These are phyloP conservation scores for Aphodius granarius DNA, from an alignment of 2,888 invertebrate species.

Conservation along the genomic window DNA sequence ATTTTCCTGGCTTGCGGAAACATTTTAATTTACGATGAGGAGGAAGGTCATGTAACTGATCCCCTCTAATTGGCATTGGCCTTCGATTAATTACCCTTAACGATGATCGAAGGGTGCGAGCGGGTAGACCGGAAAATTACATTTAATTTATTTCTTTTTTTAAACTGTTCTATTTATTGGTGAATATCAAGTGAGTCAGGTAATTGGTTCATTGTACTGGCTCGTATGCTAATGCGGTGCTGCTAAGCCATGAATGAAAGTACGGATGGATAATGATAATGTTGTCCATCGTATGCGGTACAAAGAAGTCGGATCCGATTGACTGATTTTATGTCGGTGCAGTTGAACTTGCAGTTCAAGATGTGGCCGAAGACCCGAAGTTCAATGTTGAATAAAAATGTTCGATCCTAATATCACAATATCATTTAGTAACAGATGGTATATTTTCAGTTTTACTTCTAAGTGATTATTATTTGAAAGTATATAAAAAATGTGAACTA, in stretches of 20 bases:
- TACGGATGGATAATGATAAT: not conserved
- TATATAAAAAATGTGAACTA: no score
- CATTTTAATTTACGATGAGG: not conserved
- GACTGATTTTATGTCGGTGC: not conserved
- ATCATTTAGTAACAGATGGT: no score
- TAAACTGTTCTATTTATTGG: not conserved
- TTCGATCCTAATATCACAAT: no score
- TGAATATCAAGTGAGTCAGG: conserved; percentile 2
- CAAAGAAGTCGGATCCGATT: not conserved
- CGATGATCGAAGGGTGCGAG: not conserved
- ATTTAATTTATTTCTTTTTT: not conserved
- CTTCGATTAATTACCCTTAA: not conserved
- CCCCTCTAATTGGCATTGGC: not conserved
- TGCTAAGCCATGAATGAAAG: no score
- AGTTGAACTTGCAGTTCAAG: not conserved
- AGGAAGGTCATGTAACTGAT: not conserved
- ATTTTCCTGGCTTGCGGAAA: not conserved
- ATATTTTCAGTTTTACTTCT: no score
- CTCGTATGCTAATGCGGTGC: not conserved
- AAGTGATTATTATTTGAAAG: no score
- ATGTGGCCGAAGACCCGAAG: no score
- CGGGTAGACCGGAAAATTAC: not conserved
- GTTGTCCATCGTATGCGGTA: not conserved
- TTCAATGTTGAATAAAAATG: not conserved
- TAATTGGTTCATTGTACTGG: conserved; percentile 4